Conservation (phyloP, 1,140 invertebrate species). For the Dolichoris vasculosae region DNA sequence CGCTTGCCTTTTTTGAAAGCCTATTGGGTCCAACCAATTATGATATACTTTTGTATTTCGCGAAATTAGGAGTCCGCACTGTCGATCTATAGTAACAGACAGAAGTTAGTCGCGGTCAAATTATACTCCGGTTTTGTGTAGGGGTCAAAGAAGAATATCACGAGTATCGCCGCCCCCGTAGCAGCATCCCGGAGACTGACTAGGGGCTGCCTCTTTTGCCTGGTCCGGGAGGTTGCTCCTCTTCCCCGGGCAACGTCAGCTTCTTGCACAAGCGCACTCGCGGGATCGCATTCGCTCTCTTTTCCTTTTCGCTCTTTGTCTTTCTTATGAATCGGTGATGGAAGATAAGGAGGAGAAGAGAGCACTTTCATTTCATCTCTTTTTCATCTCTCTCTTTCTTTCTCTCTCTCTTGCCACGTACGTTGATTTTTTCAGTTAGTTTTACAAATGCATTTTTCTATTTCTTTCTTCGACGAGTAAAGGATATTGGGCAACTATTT, state of each 20-base stretch:
- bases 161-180: constrained; percentile 36
- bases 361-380: constrained; percentile 3
- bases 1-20: background rate
- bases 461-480: constrained; percentile 30
- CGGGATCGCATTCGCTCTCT: constrained; percentile 28
- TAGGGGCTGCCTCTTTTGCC: constrained; percentile 55
- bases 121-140: background rate
- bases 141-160: constrained; percentile 28
- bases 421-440: background rate
- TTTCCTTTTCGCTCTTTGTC: constrained; percentile 7
- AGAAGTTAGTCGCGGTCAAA: background rate
- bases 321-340: background rate
- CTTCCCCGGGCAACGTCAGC: constrained; percentile 74
- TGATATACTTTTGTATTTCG: background rate
- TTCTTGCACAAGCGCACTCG: constrained; percentile 72
- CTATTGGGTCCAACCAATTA: background rate
- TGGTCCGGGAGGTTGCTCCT: constrained; percentile 65
- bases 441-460: background rate
- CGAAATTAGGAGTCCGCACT: background rate
- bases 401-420: constrained; percentile 21
- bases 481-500: background rate
- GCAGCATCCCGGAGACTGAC: constrained; percentile 53
- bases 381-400: background rate
- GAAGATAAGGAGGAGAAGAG: background rate
- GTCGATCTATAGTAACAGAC: constrained; percentile 20